A percentile compares a stretch with the other conserved stretches of the same genome.
These are phyloP conservation scores for Drosophila barbarae DNA, from an alignment of 2,888 invertebrate species.

Conservation along the genomic window DNA sequence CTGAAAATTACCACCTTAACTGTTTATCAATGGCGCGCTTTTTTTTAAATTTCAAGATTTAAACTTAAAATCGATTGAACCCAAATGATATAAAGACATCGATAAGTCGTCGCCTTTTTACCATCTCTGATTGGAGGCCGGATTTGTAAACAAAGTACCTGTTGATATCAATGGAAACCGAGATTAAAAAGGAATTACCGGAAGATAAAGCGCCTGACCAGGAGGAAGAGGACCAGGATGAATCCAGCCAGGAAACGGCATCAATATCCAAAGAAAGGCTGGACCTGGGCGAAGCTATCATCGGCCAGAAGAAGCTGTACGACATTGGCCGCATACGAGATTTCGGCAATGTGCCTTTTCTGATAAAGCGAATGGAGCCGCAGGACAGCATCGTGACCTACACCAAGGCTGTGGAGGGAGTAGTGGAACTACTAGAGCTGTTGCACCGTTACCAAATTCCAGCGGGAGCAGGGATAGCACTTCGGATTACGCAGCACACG, in stretches of 20 bases:
- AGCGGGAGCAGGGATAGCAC: slow-evolving; percentile 56
- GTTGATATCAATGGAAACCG: slow-evolving; percentile 36
- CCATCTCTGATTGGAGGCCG: not conserved
- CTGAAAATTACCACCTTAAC: not conserved
- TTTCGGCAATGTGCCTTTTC: slow-evolving; percentile 57
- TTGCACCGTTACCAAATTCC: slow-evolving; percentile 45
- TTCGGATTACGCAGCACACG: slow-evolving; percentile 63
- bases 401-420: slow-evolving; percentile 41
- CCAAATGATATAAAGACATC: not conserved
- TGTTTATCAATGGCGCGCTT: no score
- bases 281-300: slow-evolving; percentile 10
- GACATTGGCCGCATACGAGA: slow-evolving; percentile 43
- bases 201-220: not conserved
- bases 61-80: no score
- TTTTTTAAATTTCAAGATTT: no score
- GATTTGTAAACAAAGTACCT: not conserved
- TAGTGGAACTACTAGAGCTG: slow-evolving; percentile 40
- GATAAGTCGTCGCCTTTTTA: not conserved
- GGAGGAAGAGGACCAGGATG: not conserved
- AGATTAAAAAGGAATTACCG: slow-evolving; percentile 32
- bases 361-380: slow-evolving; percentile 53
- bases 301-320: slow-evolving; percentile 43
- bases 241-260: not conserved
- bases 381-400: slow-evolving; percentile 54
- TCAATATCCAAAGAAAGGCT: not conserved